Conservation (phyloP, 2,797 vertebrate genomes). For the Adelosebastes latens region DNA sequence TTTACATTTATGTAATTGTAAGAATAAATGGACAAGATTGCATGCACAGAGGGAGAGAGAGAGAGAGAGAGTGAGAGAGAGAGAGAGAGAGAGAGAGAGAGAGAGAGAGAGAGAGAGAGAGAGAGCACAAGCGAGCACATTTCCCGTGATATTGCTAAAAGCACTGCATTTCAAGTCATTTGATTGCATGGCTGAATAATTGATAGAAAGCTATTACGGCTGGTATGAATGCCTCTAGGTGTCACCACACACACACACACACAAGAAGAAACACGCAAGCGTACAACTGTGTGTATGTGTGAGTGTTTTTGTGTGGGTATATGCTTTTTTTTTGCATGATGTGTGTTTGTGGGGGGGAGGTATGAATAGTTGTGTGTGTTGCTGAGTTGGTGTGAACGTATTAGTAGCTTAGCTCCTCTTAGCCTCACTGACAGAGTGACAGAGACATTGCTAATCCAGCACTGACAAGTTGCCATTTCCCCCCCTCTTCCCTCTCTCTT, state of each 20-base stretch:
- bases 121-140: constrained; percentile 1
- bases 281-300: neutral
- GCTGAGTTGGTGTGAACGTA: constrained; percentile 44
- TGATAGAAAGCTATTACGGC: constrained; percentile 65
- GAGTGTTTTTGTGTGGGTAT: no score
- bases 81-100: neutral
- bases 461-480: constrained; percentile 67
- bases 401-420: constrained; percentile 75
- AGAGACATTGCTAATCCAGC: constrained; percentile 73
- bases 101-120: neutral
- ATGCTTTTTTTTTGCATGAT: neutral
- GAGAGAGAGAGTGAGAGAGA: neutral
- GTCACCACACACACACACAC: constrained; percentile 15
- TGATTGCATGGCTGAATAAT: constrained; percentile 72
- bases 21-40: constrained; percentile 8
- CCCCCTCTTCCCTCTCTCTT: neutral
- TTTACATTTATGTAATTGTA: neutral
- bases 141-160: constrained; percentile 42
- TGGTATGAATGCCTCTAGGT: constrained; percentile 55
- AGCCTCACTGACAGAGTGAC: constrained; percentile 72
- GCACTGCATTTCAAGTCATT: constrained; percentile 48
- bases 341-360: neutral
- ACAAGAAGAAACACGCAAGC: neutral
- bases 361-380: constrained; percentile 32
- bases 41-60: neutral